Conservation (phyloP, 2,797 vertebrate species). For the Scyliorhinus canicula region DNA sequence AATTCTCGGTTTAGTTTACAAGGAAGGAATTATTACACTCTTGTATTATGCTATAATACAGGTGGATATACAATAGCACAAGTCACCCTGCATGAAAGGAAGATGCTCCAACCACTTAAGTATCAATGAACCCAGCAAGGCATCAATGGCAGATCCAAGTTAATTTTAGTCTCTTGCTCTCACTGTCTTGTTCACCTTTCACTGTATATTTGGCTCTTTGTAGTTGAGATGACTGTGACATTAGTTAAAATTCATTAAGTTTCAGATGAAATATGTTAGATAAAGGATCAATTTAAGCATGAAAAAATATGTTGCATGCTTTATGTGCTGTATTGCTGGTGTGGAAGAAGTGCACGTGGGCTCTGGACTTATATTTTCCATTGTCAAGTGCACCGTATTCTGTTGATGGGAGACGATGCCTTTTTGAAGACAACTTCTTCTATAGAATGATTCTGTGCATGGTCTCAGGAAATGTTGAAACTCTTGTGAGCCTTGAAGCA, state of each 20-base stretch:
- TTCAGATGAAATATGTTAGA: background rate
- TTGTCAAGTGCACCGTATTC: background rate
- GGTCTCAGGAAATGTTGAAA: background rate
- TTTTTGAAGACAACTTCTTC: too few relatives aligned
- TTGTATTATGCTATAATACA: background rate
- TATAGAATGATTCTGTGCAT: background rate
- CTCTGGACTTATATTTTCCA: background rate
- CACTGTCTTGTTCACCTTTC: background rate
- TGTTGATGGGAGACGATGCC: background rate
- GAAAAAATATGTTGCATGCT: background rate
- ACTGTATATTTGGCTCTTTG: too few relatives aligned
- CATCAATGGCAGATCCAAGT: background rate
- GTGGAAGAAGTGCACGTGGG: too few relatives aligned
- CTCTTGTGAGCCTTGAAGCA: background rate
- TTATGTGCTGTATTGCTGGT: background rate
- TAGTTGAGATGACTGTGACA: too few relatives aligned
- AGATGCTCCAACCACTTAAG: background rate
- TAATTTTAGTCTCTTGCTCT: background rate
- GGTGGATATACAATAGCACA: background rate
- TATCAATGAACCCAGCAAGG: background rate
- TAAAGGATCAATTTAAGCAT: background rate
- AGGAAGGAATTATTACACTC: background rate
- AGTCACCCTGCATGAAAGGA: background rate
- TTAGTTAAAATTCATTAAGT: too few relatives aligned
- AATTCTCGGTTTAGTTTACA: background rate